These are phyloP conservation scores for Enhydra lutris DNA, from an alignment of 2,113 vertebrate genomes.

Conservation along the genomic window DNA sequence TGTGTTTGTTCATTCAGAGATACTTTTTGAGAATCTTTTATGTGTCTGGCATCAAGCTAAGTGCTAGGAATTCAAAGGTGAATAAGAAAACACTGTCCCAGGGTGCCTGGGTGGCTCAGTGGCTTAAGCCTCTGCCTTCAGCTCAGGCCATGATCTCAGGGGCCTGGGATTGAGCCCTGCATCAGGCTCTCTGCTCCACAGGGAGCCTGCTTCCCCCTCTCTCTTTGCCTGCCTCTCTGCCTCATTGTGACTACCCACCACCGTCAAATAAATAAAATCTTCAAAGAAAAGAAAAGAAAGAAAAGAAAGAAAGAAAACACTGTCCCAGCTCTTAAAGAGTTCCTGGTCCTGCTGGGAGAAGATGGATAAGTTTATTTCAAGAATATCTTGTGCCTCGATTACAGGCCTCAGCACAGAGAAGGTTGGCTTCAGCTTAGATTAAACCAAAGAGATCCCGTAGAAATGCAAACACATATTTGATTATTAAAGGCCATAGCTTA, in stretches of 20 bases:
- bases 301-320: not conserved
- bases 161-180: too few relatives aligned
- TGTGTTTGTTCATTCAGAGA: not conserved
- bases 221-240: too few relatives aligned
- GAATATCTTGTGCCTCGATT: not conserved
- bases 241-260: too few relatives aligned
- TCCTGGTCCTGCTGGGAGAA: not conserved
- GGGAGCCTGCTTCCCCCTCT: too few relatives aligned
- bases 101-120: too few relatives aligned
- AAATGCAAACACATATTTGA: constrained; percentile 28
- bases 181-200: too few relatives aligned
- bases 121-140: too few relatives aligned
- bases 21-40: not conserved
- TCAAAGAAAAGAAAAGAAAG: too few relatives aligned
- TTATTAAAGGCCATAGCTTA: constrained; percentile 5
- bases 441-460: not conserved
- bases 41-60: not conserved
- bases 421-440: not conserved
- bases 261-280: too few relatives aligned
- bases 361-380: not conserved
- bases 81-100: not conserved
- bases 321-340: not conserved
- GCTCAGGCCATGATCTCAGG: too few relatives aligned
- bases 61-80: not conserved
- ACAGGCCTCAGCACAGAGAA: not conserved